These are phyloP conservation scores for Agrilus planipennis DNA, from an alignment of 1,140 invertebrate genomes.

Conservation along the genomic window DNA sequence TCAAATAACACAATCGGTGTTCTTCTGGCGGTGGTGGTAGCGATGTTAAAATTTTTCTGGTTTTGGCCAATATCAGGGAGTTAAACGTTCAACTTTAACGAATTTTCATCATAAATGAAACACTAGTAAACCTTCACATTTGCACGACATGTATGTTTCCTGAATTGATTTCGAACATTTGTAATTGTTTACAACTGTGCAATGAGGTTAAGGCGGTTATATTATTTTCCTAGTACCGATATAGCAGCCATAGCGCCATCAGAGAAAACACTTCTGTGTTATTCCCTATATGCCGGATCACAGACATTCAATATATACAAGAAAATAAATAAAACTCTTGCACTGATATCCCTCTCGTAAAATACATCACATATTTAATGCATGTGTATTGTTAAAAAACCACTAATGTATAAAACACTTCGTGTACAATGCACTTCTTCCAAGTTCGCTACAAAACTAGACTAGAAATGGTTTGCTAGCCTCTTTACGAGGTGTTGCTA, in stretches of 20 bases:
- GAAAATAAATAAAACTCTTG: constrained; percentile 1
- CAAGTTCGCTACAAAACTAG: constrained; percentile 14
- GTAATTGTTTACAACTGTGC: constrained; percentile 6
- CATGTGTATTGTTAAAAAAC: constrained; percentile 5
- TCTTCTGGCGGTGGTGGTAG: too few species aligned
- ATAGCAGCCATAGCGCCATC: constrained; percentile 31
- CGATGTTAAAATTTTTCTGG: too few species aligned
- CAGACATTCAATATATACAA: constrained; percentile 8
- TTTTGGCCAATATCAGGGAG: too few species aligned
- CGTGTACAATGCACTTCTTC: constrained; percentile 11
- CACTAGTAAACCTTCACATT: too few species aligned
- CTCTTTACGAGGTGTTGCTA: constrained; percentile 14
- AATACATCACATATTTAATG: constrained; percentile 4
- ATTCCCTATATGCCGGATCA: constrained; percentile 11
- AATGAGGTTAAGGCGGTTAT: constrained; percentile 31
- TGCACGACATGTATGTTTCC: too few species aligned
- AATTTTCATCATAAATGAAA: too few species aligned
- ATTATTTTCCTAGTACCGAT: constrained; percentile 23
- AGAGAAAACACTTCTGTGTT: constrained; percentile 27
- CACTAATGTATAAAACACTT: constrained; percentile 16
- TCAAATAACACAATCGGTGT: neutral
- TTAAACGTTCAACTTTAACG: too few species aligned
- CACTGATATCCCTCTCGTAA: neutral
- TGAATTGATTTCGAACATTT: too few species aligned
- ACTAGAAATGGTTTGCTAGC: constrained; percentile 19